phyloP scores from a whole-genome alignment of 2,113 vertebrate species.

The Pedionomus torquatus region DNA sequence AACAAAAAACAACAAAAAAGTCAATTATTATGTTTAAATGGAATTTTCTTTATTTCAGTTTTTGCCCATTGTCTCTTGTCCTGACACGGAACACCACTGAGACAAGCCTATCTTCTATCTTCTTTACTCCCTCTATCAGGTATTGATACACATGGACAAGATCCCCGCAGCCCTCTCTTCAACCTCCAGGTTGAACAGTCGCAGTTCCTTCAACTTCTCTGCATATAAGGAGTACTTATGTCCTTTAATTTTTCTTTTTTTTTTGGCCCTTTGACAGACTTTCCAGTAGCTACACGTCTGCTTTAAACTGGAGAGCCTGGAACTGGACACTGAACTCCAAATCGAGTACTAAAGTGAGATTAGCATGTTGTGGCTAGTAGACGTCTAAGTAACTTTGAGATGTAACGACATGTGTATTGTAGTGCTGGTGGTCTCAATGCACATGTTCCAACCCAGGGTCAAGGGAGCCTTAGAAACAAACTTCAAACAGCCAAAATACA shows the following conservation, averaged over 20 bases:
- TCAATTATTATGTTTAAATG: not conserved
- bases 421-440: not conserved
- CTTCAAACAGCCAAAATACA: not conserved
- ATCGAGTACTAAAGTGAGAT: not conserved
- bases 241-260: not conserved
- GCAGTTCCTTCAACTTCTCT: not conserved
- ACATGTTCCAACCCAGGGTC: not conserved
- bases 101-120: not conserved
- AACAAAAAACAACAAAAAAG: not conserved
- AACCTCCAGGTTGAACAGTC: not conserved
- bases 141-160: not conserved
- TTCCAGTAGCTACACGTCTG: not conserved
- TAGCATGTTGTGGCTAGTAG: not conserved
- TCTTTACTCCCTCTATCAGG: accelerated
- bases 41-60: not conserved
- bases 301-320: not conserved
- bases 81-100: not conserved
- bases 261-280: not conserved
- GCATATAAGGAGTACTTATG: not conserved
- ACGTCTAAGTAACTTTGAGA: not conserved
- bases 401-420: not conserved
- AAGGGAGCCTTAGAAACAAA: not conserved
- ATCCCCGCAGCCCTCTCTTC: not conserved
- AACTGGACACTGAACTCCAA: not conserved
- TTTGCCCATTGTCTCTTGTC: not conserved